A percentile compares a stretch with the other conserved stretches of the same genome.
These are phyloP conservation scores for Halyomorpha halys DNA, from an alignment of 1,140 invertebrate species.

Conservation along the genomic window DNA sequence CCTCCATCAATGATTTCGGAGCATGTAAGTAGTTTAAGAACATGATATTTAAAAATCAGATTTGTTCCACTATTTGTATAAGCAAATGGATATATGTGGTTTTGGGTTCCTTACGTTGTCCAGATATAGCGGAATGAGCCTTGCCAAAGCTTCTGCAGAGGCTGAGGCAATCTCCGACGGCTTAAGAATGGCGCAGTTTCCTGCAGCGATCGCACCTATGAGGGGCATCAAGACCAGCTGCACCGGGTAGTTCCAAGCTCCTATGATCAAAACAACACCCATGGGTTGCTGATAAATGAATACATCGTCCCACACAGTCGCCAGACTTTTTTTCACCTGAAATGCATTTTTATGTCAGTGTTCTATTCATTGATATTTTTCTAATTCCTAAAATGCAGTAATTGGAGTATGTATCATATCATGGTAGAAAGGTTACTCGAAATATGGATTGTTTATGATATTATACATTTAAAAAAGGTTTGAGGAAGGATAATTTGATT, in stretches of 20 bases:
- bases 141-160: conserved; percentile 58
- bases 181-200: conserved; percentile 87
- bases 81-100: too few species aligned
- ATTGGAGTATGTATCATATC: too few species aligned
- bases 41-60: too few species aligned
- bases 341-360: conserved; percentile 31
- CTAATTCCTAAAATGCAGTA: too few species aligned
- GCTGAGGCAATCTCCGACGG: conserved; percentile 82
- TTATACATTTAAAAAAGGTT: too few species aligned
- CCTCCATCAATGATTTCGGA: too few species aligned
- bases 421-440: too few species aligned
- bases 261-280: conserved; percentile 76
- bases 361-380: too few species aligned
- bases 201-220: conserved; percentile 78
- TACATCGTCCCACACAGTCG: conserved; percentile 57
- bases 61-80: too few species aligned
- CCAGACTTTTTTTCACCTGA: conserved; percentile 52
- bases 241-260: conserved; percentile 97
- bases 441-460: too few species aligned
- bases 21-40: too few species aligned
- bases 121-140: conserved; percentile 80
- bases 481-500: too few species aligned
- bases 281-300: conserved; percentile 70
- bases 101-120: conserved; percentile 51
- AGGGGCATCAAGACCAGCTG: conserved; percentile 61